Evolutionary conservation across 2,797 vertebrate species (phyloP).

Genomic region (Margarornis squamiger): DNA sequence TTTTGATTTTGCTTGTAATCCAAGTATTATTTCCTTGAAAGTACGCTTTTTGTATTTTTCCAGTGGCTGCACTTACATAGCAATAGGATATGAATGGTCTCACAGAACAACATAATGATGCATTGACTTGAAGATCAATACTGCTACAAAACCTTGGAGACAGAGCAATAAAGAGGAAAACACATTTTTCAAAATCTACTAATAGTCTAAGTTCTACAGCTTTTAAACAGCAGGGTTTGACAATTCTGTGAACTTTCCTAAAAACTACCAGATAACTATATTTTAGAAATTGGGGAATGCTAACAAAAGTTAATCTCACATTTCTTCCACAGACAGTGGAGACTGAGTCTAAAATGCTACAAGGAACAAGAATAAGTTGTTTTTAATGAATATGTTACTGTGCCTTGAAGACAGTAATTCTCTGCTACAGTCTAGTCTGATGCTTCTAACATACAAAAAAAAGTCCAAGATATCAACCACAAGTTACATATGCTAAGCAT

Average conservation of each 20-base stretch:
- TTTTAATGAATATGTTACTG: not conserved
- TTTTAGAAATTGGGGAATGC: not conserved
- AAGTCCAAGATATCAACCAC: not conserved
- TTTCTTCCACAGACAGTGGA: not conserved
- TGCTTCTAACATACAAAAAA: not conserved
- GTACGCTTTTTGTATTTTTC: constrained; percentile 34
- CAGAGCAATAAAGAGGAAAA: constrained; percentile 12
- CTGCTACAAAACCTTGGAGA: constrained; percentile 55
- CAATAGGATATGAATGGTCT: constrained; percentile 58
- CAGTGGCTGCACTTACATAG: constrained; percentile 38
- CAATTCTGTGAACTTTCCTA: not conserved
- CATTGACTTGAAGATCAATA: constrained; percentile 73
- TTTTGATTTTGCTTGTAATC: constrained; percentile 62
- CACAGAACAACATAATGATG: constrained; percentile 66
- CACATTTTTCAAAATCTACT: constrained; percentile 39
- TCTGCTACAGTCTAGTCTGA: not conserved
- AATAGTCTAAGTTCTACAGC: constrained; percentile 28
- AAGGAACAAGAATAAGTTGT: not conserved
- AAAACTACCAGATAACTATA: not conserved
- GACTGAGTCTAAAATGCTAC: not conserved
- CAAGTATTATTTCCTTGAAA: constrained; percentile 67
- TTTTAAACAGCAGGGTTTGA: constrained; percentile 45
- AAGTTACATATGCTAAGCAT: not conserved
- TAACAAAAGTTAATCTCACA: not conserved
- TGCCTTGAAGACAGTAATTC: not conserved